Conservation (phyloP, 2,797 vertebrate genomes). For the Pteropus rufus region DNA sequence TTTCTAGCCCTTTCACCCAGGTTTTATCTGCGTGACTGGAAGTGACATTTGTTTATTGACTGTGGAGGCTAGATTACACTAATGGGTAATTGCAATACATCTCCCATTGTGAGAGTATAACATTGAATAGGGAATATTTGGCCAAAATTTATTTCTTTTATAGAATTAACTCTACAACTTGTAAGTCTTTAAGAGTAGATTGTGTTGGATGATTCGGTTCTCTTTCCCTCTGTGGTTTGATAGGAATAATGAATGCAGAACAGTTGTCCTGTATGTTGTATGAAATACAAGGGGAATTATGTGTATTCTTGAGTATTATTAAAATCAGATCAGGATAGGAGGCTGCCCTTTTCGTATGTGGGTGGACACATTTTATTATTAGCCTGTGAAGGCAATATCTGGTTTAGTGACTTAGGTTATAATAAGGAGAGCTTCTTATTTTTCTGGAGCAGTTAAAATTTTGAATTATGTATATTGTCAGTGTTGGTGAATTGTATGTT, state of each 20-base stretch:
- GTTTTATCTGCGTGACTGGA: constrained; percentile 11
- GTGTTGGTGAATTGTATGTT: not conserved
- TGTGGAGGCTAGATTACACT: not conserved
- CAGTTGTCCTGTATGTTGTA: not conserved
- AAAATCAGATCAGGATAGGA: not conserved
- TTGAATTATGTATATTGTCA: not conserved
- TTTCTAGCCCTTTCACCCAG: not conserved
- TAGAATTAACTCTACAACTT: not conserved
- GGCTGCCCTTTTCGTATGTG: not conserved
- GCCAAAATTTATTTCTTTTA: constrained; percentile 21
- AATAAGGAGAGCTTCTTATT: not conserved
- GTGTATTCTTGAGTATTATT: not conserved
- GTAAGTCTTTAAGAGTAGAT: not conserved
- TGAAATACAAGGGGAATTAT: not conserved
- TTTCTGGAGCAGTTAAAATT: not conserved
- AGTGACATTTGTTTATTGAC: constrained; percentile 62
- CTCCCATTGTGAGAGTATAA: not conserved
- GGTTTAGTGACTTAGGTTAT: not conserved
- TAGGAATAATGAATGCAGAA: not conserved
- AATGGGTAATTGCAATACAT: constrained; percentile 12
- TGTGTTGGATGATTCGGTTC: not conserved
- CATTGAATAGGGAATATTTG: not conserved
- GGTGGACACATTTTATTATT: not conserved
- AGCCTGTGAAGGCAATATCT: constrained; percentile 19
- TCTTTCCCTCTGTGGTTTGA: not conserved